Conservation (phyloP, 2,797 vertebrate species). For the Sardinella longiceps region DNA sequence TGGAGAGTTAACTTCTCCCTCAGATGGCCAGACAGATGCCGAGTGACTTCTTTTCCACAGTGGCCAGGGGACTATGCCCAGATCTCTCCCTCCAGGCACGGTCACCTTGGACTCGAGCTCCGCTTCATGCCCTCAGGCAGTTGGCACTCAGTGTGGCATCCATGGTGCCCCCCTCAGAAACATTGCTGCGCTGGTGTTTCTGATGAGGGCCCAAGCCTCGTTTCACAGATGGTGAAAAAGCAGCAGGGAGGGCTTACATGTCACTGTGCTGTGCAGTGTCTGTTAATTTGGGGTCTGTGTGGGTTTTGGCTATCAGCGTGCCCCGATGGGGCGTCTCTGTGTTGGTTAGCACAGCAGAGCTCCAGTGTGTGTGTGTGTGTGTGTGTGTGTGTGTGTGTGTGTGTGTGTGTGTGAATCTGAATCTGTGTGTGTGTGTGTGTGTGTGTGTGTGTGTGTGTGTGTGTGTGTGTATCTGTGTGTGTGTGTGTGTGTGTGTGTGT, state of each 20-base stretch:
- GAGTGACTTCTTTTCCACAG: too few relatives aligned
- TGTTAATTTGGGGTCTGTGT: background rate
- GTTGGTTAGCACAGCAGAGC: background rate
- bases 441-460: background rate
- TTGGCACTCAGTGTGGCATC: background rate
- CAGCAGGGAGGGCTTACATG: background rate
- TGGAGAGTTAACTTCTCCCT: background rate
- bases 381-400: background rate
- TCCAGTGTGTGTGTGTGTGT: background rate
- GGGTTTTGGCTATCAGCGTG: too few relatives aligned
- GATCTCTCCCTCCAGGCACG: background rate
- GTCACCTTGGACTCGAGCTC: background rate
- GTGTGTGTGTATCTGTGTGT: background rate
- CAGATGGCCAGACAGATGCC: background rate
- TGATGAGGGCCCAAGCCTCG: background rate
- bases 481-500: background rate
- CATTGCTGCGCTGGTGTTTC: constrained; percentile 1
- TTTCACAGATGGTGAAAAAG: background rate
- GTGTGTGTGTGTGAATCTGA: background rate
- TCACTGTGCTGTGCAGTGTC: background rate
- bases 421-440: background rate
- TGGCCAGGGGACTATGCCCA: background rate
- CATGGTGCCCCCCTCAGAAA: background rate
- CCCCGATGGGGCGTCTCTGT: background rate
- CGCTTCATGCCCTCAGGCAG: background rate